phyloP scores from a whole-genome alignment of 2,888 invertebrate genomes.

The Yponomeuta evonymella region DNA sequence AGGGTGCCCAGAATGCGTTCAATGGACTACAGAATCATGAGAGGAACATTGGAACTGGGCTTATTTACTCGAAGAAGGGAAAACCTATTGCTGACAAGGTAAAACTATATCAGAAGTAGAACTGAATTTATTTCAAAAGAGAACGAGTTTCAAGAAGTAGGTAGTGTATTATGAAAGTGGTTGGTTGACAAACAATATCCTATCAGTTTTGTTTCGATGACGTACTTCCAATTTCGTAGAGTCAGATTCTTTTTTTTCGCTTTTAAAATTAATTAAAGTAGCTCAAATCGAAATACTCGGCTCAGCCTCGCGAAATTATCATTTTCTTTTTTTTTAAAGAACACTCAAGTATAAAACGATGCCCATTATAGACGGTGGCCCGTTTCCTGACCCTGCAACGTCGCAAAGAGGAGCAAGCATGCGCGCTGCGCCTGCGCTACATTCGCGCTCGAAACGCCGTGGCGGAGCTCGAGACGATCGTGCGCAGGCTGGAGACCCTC shows the following conservation, averaged over 20 bases:
- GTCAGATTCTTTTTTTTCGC: too few species aligned
- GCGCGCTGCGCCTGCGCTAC: constrained; percentile 54
- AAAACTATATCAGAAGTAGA: not conserved
- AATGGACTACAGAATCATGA: constrained; percentile 51
- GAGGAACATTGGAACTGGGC: constrained; percentile 52
- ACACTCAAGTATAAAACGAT: not conserved
- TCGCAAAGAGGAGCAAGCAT: constrained; percentile 53
- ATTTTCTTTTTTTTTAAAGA: too few species aligned
- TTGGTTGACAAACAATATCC: too few species aligned
- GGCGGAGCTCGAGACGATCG: constrained; percentile 48
- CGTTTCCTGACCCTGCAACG: constrained; percentile 55
- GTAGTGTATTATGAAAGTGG: too few species aligned
- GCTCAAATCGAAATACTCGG: too few species aligned
- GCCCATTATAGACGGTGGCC: constrained; percentile 46
- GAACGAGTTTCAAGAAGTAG: too few species aligned
- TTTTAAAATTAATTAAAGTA: too few species aligned
- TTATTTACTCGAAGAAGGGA: constrained; percentile 65
- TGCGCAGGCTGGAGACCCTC: constrained; percentile 54
- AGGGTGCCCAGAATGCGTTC: constrained; percentile 49
- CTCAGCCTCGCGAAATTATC: too few species aligned
- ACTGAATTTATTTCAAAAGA: too few species aligned
- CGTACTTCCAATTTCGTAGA: too few species aligned
- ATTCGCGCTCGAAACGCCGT: constrained; percentile 63
- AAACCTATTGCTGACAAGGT: constrained; percentile 71
- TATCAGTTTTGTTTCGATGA: too few species aligned